These are phyloP conservation scores for Ianthella basta DNA, from an alignment of 37 sponge, comb jelly and placozoan genomes.

Conservation along the genomic window DNA sequence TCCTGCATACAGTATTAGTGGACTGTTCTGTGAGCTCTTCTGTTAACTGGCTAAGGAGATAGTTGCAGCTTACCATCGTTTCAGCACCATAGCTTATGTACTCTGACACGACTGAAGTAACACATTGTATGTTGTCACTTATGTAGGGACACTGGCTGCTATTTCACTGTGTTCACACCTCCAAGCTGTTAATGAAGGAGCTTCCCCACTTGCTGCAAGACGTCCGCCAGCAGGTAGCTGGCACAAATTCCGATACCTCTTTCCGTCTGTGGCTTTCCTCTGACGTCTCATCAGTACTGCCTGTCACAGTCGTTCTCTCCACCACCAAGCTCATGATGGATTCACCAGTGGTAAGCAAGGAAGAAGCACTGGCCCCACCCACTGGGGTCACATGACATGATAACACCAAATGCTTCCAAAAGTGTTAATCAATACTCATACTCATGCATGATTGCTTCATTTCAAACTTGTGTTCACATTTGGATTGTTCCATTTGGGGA, in stretches of 20 bases:
- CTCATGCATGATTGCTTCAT: too few species aligned
- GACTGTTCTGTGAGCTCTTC: too few species aligned
- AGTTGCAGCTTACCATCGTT: too few species aligned
- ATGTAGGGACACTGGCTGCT: conserved; percentile 68
- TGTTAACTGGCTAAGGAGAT: too few species aligned
- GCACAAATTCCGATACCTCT: conserved; percentile 20
- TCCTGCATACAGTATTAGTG: too few species aligned
- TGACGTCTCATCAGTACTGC: conserved; percentile 25
- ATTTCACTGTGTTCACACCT: conserved; percentile 64
- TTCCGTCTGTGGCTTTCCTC: conserved; percentile 76
- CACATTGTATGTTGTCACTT: background rate
- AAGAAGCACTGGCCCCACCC: background rate
- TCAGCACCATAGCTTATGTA: too few species aligned
- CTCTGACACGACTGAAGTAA: background rate
- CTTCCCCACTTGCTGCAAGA: conserved; percentile 45
- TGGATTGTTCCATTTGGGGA: too few species aligned
- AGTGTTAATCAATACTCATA: too few species aligned
- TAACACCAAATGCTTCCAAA: too few species aligned
- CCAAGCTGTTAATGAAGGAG: conserved; percentile 40
- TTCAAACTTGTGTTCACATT: too few species aligned
- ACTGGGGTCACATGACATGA: too few species aligned
- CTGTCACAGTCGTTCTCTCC: conserved; percentile 35
- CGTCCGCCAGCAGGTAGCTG: conserved; percentile 23
- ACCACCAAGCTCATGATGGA: conserved; percentile 56
- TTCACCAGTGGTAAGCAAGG: conserved; percentile 57